Base-by-base conservation (phyloP, 2,797 vertebrate genomes). In the Sebastes umbrosus region DNA sequence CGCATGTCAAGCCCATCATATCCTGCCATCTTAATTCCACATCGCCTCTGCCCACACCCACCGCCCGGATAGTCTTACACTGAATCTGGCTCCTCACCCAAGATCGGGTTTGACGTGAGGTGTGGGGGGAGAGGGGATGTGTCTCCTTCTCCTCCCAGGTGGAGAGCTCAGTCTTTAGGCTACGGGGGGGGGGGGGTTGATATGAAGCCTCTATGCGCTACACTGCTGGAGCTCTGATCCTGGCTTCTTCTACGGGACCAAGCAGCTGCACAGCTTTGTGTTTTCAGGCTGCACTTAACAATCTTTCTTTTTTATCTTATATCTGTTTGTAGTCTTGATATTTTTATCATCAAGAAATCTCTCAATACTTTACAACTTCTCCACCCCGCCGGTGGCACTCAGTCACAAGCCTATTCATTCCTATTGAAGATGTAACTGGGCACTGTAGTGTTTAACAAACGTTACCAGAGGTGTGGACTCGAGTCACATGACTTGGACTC, bases 1-100 rank as follows among this genome's bases (percentile, higher is more conserved):
- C 50, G 10, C 78, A 90, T 83, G 72, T 90, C 86, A 83, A 73
- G 77, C 69, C 83, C 90, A 78, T 92, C 86, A 76, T n/a, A 85
- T 87, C 84, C 80, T 77, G 63, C 88, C 74, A 32, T 90, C 88
- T 90, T 86, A 84, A 92, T 85, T 80, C 80, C 71, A 31, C 20
- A 55, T 16, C 25, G 27, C 62, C 76, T 65, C 57, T 7, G 62
- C 69, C 52, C 52, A 54, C 10, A 54, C 52, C 62, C 76, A 68
- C 57, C 6, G 62, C 67, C n/a, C 2, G 3, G 78, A 85, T 90
- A 84, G 77, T 81, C 72, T 82, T 90, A 83, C 87, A 80, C 76
- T 46, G 36, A 71, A 74, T 80, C 66, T 84, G 73, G 65, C 39
- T 86, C 46, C 32, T 77, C 59, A 16, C 81, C 73, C 75, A 66